phyloP scores from a whole-genome alignment of 2,797 vertebrate species.

The Taenioides sp. region DNA sequence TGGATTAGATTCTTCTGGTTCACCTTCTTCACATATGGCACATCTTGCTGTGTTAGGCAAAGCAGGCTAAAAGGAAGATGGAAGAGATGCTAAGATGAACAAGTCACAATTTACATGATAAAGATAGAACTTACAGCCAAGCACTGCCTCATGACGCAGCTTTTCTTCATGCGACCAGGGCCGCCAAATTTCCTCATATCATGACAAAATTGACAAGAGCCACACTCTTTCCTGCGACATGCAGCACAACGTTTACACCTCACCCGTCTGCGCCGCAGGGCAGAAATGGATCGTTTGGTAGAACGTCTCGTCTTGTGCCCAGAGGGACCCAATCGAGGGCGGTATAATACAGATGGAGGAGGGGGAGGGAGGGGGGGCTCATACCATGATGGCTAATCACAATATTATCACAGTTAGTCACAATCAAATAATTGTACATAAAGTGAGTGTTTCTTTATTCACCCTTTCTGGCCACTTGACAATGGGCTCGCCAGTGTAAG shows the following conservation, averaged over 20 bases:
- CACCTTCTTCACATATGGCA: constrained; percentile 89
- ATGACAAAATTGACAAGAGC: constrained; percentile 91
- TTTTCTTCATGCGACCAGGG: constrained; percentile 94
- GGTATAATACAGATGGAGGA: constrained; percentile 51
- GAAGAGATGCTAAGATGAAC: background rate
- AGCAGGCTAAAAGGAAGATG: constrained; percentile 79
- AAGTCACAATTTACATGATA: background rate
- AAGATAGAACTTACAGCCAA: constrained; percentile 81
- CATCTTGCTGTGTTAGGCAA: constrained; percentile 93
- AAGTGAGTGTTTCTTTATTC: constrained; percentile 22
- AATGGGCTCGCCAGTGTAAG: constrained; percentile 93
- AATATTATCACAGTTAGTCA: background rate
- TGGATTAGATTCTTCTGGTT: constrained; percentile 81
- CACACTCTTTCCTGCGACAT: constrained; percentile 92
- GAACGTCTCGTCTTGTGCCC: constrained; percentile 47
- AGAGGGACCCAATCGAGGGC: constrained; percentile 64
- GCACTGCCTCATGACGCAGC: constrained; percentile 91
- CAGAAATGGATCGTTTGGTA: constrained; percentile 62
- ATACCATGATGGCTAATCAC: constrained; percentile 79
- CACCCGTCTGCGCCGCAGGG: constrained; percentile 86
- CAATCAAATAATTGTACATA: background rate
- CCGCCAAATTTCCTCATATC: constrained; percentile 98
- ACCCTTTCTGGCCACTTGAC: constrained; percentile 95
- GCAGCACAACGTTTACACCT: constrained; percentile 91
- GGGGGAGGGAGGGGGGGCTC: constrained; percentile 60